A percentile compares a stretch with the other conserved stretches of the same genome.
Evolutionary conservation across 2,113 vertebrate species (phyloP).

Genomic region (Pachycephala philippinensis): DNA sequence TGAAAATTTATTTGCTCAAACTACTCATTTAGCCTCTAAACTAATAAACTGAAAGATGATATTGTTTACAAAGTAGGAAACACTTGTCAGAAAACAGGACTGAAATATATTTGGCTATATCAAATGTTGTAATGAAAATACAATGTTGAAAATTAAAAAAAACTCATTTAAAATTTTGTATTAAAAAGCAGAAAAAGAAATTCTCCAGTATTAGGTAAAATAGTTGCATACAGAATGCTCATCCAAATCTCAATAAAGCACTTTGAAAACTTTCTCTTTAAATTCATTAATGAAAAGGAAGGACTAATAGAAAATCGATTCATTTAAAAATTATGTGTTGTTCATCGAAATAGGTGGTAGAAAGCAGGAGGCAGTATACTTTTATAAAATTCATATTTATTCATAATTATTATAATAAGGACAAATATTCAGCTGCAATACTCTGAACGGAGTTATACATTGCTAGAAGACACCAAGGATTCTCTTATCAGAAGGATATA

Average conservation of each 20-base stretch:
- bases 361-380: not conserved
- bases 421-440: not conserved
- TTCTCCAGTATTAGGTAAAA: not conserved
- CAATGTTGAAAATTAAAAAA: not conserved
- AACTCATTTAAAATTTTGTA: not conserved
- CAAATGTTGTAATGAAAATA: not conserved
- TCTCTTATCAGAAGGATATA: not conserved
- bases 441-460: not conserved
- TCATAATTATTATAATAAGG: not conserved
- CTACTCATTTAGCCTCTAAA: not conserved
- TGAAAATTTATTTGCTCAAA: not conserved
- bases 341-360: not conserved
- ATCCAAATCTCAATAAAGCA: not conserved
- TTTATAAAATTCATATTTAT: not conserved
- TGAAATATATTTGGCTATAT: not conserved
- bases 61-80: not conserved
- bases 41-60: not conserved
- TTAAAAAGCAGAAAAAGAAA: not conserved
- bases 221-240: not conserved
- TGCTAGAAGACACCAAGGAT: not conserved
- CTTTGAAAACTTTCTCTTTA: not conserved
- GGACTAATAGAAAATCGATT: not conserved
- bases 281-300: not conserved
- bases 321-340: not conserved
- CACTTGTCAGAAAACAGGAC: not conserved